Evolutionary conservation across 35 echinoderm and acorn worm genomes (phyloP).

Genomic region (Apostichopus californicus): DNA sequence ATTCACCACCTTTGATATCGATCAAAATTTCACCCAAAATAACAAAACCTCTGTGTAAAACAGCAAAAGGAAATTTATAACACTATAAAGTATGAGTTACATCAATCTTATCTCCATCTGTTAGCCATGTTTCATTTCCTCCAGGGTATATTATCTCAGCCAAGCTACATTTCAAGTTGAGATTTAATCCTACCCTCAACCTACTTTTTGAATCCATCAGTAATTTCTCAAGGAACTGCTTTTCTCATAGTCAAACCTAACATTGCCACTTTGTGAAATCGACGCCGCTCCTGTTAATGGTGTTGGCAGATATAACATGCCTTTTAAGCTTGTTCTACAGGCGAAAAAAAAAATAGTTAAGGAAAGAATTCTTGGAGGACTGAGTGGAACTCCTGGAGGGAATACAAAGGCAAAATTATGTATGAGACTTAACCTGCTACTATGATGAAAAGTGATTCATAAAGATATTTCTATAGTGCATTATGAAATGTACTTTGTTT

Average conservation of each 20-base stretch:
- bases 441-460: constrained; percentile 31
- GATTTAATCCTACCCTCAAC: constrained; percentile 34
- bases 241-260: not conserved
- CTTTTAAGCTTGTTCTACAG: constrained; percentile 27
- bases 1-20: not conserved
- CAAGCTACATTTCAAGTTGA: constrained; percentile 18
- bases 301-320: constrained; percentile 48
- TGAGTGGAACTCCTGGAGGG: constrained; percentile 17
- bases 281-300: constrained; percentile 30
- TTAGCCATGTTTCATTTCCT: constrained; percentile 4
- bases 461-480: constrained; percentile 13
- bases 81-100: not conserved
- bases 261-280: constrained; percentile 38
- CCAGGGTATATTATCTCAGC: constrained; percentile 17
- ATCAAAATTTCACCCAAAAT: not conserved
- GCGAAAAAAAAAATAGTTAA: not conserved
- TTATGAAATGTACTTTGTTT: not conserved
- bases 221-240: constrained; percentile 18
- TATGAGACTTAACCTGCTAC: constrained; percentile 41
- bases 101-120: not conserved
- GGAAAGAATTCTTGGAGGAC: not conserved
- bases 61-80: not conserved
- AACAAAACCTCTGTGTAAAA: not conserved
- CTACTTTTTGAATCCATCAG: constrained; percentile 24
- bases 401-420: constrained; percentile 6